Evolutionary conservation across 2,888 invertebrate species (phyloP).

Genomic region (Trilocha varians): DNA sequence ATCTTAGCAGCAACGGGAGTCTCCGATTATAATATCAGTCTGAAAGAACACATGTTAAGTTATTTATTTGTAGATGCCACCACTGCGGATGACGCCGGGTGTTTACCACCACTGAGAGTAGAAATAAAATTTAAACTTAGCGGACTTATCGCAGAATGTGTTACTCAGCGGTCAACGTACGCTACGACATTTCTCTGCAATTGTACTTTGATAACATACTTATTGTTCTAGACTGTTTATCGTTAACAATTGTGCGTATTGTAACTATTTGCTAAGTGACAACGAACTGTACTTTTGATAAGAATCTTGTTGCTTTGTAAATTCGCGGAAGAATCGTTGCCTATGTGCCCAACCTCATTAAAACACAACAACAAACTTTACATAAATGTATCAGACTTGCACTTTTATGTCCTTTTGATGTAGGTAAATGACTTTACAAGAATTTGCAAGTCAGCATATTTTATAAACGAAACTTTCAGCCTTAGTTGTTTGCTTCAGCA

Average conservation of each 20-base stretch:
- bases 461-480: no score
- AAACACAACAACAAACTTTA: no score
- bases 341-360: no score
- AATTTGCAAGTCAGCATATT: no score
- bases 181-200: conserved; percentile 38
- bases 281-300: conserved; percentile 1
- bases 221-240: conserved; percentile 43
- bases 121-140: conserved; percentile 55
- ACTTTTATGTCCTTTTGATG: no score
- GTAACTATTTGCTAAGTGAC: conserved; percentile 10
- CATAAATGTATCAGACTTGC: no score
- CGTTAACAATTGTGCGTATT: conserved; percentile 24
- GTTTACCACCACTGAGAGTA: conserved; percentile 62
- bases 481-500: no score
- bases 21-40: conserved; percentile 20
- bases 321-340: conserved; percentile 2
- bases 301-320: background rate
- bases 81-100: conserved; percentile 59
- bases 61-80: conserved; percentile 59
- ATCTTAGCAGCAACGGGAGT: conserved; percentile 14
- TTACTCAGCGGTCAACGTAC: conserved; percentile 55
- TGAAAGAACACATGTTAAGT: conserved; percentile 37
- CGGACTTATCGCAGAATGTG: conserved; percentile 47
- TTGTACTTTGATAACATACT: conserved; percentile 40
- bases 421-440: no score